Base-by-base conservation (phyloP, 64 coral and sea anemone genomes). In the Cladopsammia gracilis region DNA sequence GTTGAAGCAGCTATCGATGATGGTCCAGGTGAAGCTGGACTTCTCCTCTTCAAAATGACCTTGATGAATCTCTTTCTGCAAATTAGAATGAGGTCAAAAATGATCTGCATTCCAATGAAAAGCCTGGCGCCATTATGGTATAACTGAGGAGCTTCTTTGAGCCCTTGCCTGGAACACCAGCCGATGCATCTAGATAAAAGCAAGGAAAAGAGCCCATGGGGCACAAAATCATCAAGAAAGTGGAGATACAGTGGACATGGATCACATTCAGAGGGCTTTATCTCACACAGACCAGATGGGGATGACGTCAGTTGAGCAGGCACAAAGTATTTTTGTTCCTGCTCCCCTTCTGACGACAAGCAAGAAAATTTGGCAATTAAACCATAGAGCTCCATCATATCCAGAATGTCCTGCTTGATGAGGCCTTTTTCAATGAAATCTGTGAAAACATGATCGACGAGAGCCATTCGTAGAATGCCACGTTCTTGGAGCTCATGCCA, bases 321-420 rank as follows among this genome's bases (percentile, higher is more conserved):
- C 12, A 90, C 88, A 79, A 90, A 90, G 20, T 90, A 90, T 53
- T 25, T 42, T 2, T 58, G 52, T 10, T 7, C 51, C 6, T 77
- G n/a, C 6, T 20, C 19, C 22, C n/a, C 52, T 45, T 19, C 44
- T 5, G 12, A 48, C 3, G 60, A 24, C 13, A 44, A 6, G 43
- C 14, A 48, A 1, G 72, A 75, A 51, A 90, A 90, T 57, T 64
- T 79, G 19, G 72, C 87, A 19, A 89, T 77, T 51, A 89, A 73
- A 1, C 87, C 87, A 78, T 89, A 89, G 20, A 76, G 54, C 16
- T 89, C 87, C 87, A 89, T 89, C 87, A 77, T 89, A 45, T 51
- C 72, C 25, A 89, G 58, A 62, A 88, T 10, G 65, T 88, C 86
- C 22, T 88, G 46, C 65, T 75, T 73, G 7, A n/a, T 47, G 0